phyloP scores from a whole-genome alignment of 2,888 invertebrate species.

The Carabus problematicus region DNA sequence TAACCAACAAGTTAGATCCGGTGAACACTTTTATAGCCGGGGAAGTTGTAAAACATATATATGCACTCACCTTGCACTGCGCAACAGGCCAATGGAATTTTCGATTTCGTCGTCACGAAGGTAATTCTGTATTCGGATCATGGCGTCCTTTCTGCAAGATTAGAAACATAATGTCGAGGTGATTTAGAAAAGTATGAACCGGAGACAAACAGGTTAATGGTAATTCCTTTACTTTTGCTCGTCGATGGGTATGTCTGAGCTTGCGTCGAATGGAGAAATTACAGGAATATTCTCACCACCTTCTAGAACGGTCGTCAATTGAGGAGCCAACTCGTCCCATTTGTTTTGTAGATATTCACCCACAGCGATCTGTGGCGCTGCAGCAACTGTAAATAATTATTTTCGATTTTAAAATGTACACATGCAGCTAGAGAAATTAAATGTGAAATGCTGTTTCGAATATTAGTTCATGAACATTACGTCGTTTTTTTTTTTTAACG shows the following conservation, averaged over 20 bases:
- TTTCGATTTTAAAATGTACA: background rate
- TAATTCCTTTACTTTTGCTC: conserved; percentile 80
- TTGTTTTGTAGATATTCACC: conserved; percentile 59
- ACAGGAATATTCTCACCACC: conserved; percentile 65
- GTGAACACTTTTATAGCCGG: conserved; percentile 49
- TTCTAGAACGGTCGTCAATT: conserved; percentile 67
- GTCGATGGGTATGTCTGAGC: conserved; percentile 82
- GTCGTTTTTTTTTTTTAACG: background rate
- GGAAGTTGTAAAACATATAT: conserved; percentile 37
- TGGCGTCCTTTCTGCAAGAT: conserved; percentile 77
- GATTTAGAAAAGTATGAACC: conserved; percentile 20
- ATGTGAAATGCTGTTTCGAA: background rate
- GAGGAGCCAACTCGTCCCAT: conserved; percentile 73
- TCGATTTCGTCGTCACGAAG: conserved; percentile 76
- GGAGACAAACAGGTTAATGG: conserved; percentile 50
- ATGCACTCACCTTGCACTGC: conserved; percentile 72
- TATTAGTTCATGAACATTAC: no score
- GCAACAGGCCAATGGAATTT: conserved; percentile 80
- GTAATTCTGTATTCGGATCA: conserved; percentile 83
- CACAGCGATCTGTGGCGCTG: background rate
- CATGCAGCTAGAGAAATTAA: conserved; percentile 2
- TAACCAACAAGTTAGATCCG: conserved; percentile 46
- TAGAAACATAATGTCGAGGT: conserved; percentile 46
- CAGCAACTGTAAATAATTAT: background rate
- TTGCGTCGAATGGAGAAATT: conserved; percentile 84